Conservation (phyloP, 2,888 invertebrate species). For the Drosophila nigricruria region DNA sequence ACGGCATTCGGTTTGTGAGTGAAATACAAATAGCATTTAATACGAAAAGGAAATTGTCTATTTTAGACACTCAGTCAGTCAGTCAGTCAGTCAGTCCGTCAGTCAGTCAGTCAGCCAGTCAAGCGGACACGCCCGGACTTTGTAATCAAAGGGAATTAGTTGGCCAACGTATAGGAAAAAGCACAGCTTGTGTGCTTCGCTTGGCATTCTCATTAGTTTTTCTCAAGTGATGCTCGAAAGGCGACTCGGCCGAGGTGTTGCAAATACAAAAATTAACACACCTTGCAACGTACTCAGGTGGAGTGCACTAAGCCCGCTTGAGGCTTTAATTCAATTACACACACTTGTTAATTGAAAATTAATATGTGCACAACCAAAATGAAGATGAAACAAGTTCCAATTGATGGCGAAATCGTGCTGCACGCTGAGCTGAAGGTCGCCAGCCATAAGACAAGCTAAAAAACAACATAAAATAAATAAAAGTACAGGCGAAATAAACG, state of each 20-base stretch:
- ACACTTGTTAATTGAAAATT: slow-evolving; percentile 56
- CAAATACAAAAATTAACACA: slow-evolving; percentile 47
- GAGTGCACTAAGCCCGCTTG: slow-evolving; percentile 44
- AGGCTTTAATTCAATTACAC: slow-evolving; percentile 50
- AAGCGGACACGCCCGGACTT: slow-evolving; percentile 24
- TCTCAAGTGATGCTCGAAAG: slow-evolving; percentile 37
- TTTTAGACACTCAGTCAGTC: slow-evolving; percentile 52
- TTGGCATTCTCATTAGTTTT: slow-evolving; percentile 58
- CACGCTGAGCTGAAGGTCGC: slow-evolving; percentile 59
- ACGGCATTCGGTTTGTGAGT: slow-evolving; percentile 70
- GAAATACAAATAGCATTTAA: slow-evolving; percentile 81
- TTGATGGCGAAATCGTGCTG: slow-evolving; percentile 61
- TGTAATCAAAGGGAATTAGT: slow-evolving; percentile 74
- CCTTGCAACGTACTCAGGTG: slow-evolving; percentile 36
- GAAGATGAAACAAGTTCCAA: slow-evolving; percentile 24
- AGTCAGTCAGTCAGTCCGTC: slow-evolving; percentile 24
- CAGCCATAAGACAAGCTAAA: slow-evolving; percentile 18
- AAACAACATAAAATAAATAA: slow-evolving; percentile 1
- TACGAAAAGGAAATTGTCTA: slow-evolving; percentile 81
- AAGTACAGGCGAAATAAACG: slow-evolving; percentile 9
- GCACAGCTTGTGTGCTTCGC: slow-evolving; percentile 28
- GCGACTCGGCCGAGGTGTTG: slow-evolving; percentile 37
- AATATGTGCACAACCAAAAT: slow-evolving; percentile 28
- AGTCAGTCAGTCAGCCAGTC: slow-evolving; percentile 30
- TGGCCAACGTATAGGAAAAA: slow-evolving; percentile 33